A percentile compares a stretch with the other conserved stretches of the same genome.
Conservation (phyloP, 2,797 vertebrate genomes). For the Pachyuromys duprasi region DNA sequence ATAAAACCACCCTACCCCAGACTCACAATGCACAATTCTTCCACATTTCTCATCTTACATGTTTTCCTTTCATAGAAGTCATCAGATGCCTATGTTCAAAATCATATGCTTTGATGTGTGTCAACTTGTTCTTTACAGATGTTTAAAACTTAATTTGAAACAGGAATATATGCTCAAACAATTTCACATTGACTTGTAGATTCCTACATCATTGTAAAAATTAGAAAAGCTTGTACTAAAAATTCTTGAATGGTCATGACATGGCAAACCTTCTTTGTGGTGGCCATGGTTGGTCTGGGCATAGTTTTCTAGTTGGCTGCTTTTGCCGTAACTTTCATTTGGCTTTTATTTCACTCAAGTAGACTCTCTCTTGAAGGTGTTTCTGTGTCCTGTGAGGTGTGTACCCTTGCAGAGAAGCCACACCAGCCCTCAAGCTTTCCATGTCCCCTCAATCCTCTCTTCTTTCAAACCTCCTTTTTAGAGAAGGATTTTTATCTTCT, state of each 20-base stretch:
- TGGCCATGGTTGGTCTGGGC: not conserved
- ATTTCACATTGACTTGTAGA: not conserved
- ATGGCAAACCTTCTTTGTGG: not conserved
- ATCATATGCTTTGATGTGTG: not conserved
- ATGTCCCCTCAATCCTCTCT: not conserved
- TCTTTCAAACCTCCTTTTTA: not conserved
- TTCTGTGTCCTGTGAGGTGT: not conserved
- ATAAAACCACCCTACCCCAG: not conserved
- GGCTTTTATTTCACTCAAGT: not conserved
- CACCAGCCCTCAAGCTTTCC: not conserved
- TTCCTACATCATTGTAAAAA: slow-evolving; percentile 2
- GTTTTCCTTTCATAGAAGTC: not conserved
- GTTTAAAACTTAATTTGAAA: not conserved
- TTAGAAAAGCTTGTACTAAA: not conserved
- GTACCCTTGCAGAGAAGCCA: not conserved
- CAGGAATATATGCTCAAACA: not conserved
- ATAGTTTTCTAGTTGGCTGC: not conserved
- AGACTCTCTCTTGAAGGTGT: not conserved
- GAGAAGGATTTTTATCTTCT: not conserved
- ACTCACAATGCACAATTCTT: not conserved
- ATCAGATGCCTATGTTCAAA: not conserved
- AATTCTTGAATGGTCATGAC: not conserved
- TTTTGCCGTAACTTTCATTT: not conserved
- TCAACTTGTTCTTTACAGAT: slow-evolving; percentile 1
- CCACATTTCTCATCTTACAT: not conserved